Conservation (phyloP, 2,113 vertebrate species). For the Clarias macrocephalus region DNA sequence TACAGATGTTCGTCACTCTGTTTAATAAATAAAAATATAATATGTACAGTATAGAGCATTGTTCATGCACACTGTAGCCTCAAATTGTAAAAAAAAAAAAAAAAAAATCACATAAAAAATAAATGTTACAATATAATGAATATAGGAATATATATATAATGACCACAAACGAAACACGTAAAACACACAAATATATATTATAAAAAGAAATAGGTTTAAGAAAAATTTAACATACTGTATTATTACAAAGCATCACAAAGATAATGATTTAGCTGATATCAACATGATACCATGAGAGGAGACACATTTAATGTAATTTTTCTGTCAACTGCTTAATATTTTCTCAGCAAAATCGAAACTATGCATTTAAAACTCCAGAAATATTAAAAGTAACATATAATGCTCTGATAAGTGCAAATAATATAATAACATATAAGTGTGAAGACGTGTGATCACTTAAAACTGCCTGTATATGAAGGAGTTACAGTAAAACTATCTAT, state of each 20-base stretch:
- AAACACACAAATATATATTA: background rate
- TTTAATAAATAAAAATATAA: background rate
- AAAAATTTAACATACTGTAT: background rate
- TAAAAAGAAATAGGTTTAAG: background rate
- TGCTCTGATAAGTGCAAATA: no score
- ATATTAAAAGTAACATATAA: no score
- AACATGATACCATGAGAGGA: no score
- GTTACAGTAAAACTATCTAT: background rate
- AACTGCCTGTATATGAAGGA: background rate
- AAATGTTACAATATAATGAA: no score
- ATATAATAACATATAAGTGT: no score
- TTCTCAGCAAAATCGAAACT: background rate
- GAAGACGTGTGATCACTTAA: background rate
- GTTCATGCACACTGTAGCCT: no score
- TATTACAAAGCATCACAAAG: background rate
- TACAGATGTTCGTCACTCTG: background rate
- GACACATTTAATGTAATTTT: background rate
- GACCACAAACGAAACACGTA: background rate
- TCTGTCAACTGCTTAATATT: background rate
- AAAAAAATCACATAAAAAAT: no score
- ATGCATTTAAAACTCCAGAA: no score
- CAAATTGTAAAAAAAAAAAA: no score
- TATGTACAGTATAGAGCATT: background rate
- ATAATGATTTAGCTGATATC: no score
- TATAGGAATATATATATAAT: background rate